Evolutionary conservation across 2,888 invertebrate genomes (phyloP), one percentile per base, ranked within the genome.

Genomic region (Hanleya hanleyi): DNA sequence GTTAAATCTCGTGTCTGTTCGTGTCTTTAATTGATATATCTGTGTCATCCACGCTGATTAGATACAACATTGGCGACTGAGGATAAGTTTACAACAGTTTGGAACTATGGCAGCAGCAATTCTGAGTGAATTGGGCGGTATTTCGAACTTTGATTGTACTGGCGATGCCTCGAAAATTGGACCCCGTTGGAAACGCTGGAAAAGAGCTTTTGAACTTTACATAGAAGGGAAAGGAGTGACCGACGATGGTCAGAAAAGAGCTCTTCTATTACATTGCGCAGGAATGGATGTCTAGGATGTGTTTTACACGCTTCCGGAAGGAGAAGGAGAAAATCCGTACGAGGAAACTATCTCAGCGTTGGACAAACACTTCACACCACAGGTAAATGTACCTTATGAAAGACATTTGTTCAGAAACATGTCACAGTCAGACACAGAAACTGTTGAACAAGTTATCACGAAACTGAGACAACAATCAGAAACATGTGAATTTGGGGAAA

Each of bases 401-500:
- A 26, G 79, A 22, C 67, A 74, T 57, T 22, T 50, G 47, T 76
- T 79, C 22, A 22, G 74, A 51, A 49, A 32, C 18, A 69, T 77
- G 29, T 35, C 29, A 15, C 79, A 77, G 36, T 32, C 15, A 12
- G 15, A 51, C 18, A 22, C 29, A 4, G 79, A 77, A 61, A 72
- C 75, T 1, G 41, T 77, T 26, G 75, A 75, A 32, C 75, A 79
- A 41, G 77, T 57, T 36, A 50, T 79, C 2, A 70, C 73, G 1
- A 33, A 73, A 57, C 64, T 76, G 18, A 38, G 64, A 37, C 71
- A 72, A 41, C 66, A 76, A 61, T 67, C 74, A 2, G 71, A 61
- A 22, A 65, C 65, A 22, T 81, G 79, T 67, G 67, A 76, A 3
- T 81, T 79, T 67, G 62, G 36, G 0, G 51, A 77, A 36, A n/a